phyloP scores from a whole-genome alignment of 2,797 vertebrate genomes.

The Pantherophis vulpinus region DNA sequence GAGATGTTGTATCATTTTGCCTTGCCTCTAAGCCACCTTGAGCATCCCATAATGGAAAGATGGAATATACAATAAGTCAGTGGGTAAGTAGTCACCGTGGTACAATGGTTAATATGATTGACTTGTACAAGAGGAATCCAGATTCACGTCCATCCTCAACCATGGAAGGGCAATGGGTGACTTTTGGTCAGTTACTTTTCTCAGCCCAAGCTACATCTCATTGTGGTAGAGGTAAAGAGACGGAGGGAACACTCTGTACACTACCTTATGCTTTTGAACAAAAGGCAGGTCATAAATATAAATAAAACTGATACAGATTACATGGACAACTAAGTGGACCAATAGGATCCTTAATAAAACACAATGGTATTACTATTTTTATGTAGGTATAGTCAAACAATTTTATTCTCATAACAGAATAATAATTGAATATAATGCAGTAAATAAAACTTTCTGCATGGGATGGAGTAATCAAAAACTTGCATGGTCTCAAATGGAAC shows the following conservation, averaged over 20 bases:
- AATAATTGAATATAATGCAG: background rate
- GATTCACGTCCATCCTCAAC: background rate
- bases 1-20: background rate
- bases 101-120: background rate
- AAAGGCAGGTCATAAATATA: background rate
- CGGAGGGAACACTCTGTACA: background rate
- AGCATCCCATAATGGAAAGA: background rate
- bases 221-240: background rate
- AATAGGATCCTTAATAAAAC: background rate
- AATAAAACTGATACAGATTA: background rate
- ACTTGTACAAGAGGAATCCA: background rate
- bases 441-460: background rate
- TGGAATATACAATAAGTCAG: background rate
- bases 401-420: background rate
- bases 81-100: background rate
- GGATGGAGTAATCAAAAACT: background rate
- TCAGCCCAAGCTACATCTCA: background rate
- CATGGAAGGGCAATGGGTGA: background rate
- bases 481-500: background rate
- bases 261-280: background rate
- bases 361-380: background rate
- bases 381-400: background rate
- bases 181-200: background rate
- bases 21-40: background rate
- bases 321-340: background rate